A percentile compares a stretch with the other conserved stretches of the same genome.
phyloP scores from a whole-genome alignment of 2,888 invertebrate genomes.

The Drosophila fulvimacula region DNA sequence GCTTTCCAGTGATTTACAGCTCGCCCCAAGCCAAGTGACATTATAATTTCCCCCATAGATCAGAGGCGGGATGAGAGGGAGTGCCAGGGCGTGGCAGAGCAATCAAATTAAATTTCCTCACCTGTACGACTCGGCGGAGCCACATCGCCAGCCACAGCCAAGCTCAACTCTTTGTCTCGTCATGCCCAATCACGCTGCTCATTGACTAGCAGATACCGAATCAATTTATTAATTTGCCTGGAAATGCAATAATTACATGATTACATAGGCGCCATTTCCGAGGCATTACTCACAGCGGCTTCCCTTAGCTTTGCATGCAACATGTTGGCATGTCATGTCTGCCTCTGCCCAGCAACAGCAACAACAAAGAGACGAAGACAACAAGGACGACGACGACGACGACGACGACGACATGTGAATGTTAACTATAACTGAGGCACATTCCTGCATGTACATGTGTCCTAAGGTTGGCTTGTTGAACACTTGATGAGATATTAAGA shows the following conservation, averaged over 20 bases:
- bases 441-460: constrained; percentile 28
- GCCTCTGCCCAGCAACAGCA: constrained; percentile 5
- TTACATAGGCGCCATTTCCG: constrained; percentile 69
- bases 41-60: neutral
- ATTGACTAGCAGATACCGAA: constrained; percentile 27
- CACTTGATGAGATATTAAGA: constrained; percentile 75
- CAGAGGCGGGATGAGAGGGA: neutral
- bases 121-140: neutral
- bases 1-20: constrained; percentile 61
- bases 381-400: neutral
- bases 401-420: constrained; percentile 27
- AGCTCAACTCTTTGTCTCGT: constrained; percentile 15
- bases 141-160: neutral
- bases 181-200: constrained; percentile 38
- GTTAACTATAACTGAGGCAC: constrained; percentile 28
- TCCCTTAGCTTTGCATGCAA: constrained; percentile 51
- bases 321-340: constrained; percentile 54
- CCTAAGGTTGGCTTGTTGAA: constrained; percentile 52
- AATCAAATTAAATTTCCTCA: neutral
- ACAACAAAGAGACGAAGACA: neutral
- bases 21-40: neutral
- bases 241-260: constrained; percentile 73
- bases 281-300: constrained; percentile 54
- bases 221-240: constrained; percentile 67
- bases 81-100: neutral